These are phyloP conservation scores for Furcula furcula DNA, from an alignment of 2,888 invertebrate species.

Conservation along the genomic window DNA sequence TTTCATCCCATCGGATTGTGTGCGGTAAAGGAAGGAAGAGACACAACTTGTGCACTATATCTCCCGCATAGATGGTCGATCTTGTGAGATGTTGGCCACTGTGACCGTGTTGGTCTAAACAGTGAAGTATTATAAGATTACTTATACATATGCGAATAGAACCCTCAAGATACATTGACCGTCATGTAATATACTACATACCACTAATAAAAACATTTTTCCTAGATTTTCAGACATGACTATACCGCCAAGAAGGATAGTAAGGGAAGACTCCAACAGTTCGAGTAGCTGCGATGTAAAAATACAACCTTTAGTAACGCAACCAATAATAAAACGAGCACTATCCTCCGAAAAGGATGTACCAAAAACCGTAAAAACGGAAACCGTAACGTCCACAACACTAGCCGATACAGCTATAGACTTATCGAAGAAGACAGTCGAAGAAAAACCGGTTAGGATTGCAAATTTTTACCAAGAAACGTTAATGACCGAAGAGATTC, in stretches of 20 bases:
- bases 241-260: slow-evolving; percentile 50
- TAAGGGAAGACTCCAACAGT: slow-evolving; percentile 65
- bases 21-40: no score
- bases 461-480: slow-evolving; percentile 76
- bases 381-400: slow-evolving; percentile 44
- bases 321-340: slow-evolving; percentile 31
- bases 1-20: no score
- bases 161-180: no score
- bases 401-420: slow-evolving; percentile 56
- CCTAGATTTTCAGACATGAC: slow-evolving; percentile 59
- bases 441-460: slow-evolving; percentile 44
- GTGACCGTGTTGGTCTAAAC: no score
- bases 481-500: slow-evolving; percentile 47
- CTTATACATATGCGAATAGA: no score
- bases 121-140: no score
- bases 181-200: no score
- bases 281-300: slow-evolving; percentile 52
- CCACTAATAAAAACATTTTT: no score
- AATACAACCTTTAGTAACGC: slow-evolving; percentile 21
- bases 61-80: no score
- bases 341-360: slow-evolving; percentile 44
- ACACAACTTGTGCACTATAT: no score
- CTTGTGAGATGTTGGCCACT: no score
- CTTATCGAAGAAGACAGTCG: slow-evolving; percentile 48
- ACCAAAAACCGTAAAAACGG: slow-evolving; percentile 32